A percentile compares a stretch with the other conserved stretches of the same genome.
Evolutionary conservation across 2,888 invertebrate genomes (phyloP).

Genomic region (Tenthredo scrophulariae): DNA sequence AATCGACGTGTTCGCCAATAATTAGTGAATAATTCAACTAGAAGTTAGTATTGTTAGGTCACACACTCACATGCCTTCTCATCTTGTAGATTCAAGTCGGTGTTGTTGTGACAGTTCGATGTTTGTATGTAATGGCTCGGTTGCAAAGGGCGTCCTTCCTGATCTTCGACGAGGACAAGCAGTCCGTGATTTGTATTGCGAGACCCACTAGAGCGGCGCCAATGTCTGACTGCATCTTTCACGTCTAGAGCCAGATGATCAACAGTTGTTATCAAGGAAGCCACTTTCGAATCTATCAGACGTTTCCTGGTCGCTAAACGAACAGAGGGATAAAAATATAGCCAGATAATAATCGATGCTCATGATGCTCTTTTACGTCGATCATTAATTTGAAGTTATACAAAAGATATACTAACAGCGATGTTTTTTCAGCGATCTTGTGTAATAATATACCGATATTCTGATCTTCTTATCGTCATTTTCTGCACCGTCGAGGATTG

Average conservation of each 20-base stretch:
- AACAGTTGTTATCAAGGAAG: slow-evolving; percentile 69
- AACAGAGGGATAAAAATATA: background rate
- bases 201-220: slow-evolving; percentile 65
- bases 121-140: slow-evolving; percentile 79
- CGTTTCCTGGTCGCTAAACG: slow-evolving; percentile 71
- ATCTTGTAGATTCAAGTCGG: slow-evolving; percentile 69
- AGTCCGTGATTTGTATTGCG: slow-evolving; percentile 77
- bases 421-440: slow-evolving; percentile 80
- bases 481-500: slow-evolving; percentile 65
- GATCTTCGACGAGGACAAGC: slow-evolving; percentile 82
- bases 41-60: slow-evolving; percentile 76
- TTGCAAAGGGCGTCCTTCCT: slow-evolving; percentile 80
- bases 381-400: background rate
- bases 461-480: slow-evolving; percentile 81
- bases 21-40: slow-evolving; percentile 43
- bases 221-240: slow-evolving; percentile 70
- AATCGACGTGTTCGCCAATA: slow-evolving; percentile 6
- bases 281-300: slow-evolving; percentile 74
- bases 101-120: slow-evolving; percentile 66
- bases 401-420: slow-evolving; percentile 77
- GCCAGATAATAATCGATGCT: background rate
- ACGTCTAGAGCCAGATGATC: slow-evolving; percentile 73
- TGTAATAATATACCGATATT: slow-evolving; percentile 82
- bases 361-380: background rate
- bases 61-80: slow-evolving; percentile 79